Evolutionary conservation across 2,113 vertebrate species (phyloP).

Genomic region (Channa argus): DNA sequence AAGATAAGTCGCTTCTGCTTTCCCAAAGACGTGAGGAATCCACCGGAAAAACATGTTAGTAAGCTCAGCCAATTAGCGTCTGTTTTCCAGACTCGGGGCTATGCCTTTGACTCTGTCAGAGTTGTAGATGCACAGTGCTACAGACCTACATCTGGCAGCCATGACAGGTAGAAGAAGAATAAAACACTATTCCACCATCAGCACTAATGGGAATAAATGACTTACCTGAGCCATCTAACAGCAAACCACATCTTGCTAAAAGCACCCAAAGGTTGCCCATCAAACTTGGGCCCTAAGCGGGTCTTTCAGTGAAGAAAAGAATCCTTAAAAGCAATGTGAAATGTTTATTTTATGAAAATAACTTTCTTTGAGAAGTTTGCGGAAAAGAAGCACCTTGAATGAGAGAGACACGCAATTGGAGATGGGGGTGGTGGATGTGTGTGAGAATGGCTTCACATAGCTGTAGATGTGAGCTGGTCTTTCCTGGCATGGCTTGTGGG

Average conservation of each 20-base stretch:
- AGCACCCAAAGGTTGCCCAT: conserved; percentile 58
- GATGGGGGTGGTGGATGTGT: conserved; percentile 34
- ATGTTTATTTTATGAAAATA: conserved; percentile 71
- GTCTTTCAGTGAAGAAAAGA: conserved; percentile 50
- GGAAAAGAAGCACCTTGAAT: conserved; percentile 42
- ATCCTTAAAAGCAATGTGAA: conserved; percentile 54
- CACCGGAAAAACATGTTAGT: conserved; percentile 35
- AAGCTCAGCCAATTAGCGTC: conserved; percentile 53
- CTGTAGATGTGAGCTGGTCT: conserved; percentile 55
- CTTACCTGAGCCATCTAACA: conserved; percentile 72
- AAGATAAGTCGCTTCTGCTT: conserved; percentile 28
- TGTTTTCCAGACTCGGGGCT: conserved; percentile 47
- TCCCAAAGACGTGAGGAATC: conserved; percentile 41
- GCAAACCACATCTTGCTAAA: conserved; percentile 70
- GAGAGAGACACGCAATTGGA: not conserved
- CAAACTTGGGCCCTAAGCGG: conserved; percentile 49
- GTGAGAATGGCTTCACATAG: conserved; percentile 31
- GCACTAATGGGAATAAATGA: conserved; percentile 78
- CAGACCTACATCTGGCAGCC: conserved; percentile 70
- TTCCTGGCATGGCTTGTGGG: conserved; percentile 64
- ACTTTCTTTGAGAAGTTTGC: conserved; percentile 57
- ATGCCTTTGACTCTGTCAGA: conserved; percentile 59
- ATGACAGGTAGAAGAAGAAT: conserved; percentile 70
- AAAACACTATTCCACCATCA: conserved; percentile 62
- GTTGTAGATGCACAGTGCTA: conserved; percentile 37